Evolutionary conservation across 2,888 invertebrate genomes (phyloP).

Genomic region (Rhagonycha fulva): DNA sequence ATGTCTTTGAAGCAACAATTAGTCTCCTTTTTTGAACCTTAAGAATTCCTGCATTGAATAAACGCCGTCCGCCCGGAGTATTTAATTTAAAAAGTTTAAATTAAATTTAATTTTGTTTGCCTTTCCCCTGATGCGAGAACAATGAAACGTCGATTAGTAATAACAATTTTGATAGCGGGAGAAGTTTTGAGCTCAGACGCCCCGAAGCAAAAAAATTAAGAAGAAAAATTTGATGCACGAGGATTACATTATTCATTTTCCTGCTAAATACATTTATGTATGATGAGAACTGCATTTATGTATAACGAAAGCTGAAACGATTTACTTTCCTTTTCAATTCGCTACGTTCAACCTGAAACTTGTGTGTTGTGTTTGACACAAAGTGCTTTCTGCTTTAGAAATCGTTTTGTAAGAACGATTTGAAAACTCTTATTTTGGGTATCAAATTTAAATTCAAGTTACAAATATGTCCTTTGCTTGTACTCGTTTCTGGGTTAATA

Average conservation of each 20-base stretch:
- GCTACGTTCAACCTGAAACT: conserved; percentile 7
- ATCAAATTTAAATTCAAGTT: neutral
- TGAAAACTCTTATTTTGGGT: neutral
- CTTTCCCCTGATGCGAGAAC: neutral
- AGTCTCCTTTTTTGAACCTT: neutral
- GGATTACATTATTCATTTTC: neutral
- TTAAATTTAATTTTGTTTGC: neutral
- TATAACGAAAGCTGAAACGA: conserved; percentile 5
- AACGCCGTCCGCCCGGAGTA: neutral
- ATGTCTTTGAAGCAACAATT: neutral
- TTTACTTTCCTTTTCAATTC: conserved; percentile 7
- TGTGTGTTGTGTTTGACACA: conserved; percentile 10
- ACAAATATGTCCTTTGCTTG: neutral
- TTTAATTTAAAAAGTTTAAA: neutral
- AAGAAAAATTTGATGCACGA: neutral
- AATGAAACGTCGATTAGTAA: neutral
- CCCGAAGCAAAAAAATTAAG: neutral
- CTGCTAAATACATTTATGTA: neutral
- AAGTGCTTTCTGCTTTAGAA: conserved; percentile 8
- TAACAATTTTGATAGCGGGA: neutral
- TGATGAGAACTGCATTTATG: conserved; percentile 6
- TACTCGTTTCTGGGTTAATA: neutral
- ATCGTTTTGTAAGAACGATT: neutral
- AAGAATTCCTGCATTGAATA: neutral
- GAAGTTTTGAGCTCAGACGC: neutral